These are phyloP conservation scores for Lordiphosa stackelbergi DNA, from an alignment of 1,140 invertebrate species.

Conservation along the genomic window DNA sequence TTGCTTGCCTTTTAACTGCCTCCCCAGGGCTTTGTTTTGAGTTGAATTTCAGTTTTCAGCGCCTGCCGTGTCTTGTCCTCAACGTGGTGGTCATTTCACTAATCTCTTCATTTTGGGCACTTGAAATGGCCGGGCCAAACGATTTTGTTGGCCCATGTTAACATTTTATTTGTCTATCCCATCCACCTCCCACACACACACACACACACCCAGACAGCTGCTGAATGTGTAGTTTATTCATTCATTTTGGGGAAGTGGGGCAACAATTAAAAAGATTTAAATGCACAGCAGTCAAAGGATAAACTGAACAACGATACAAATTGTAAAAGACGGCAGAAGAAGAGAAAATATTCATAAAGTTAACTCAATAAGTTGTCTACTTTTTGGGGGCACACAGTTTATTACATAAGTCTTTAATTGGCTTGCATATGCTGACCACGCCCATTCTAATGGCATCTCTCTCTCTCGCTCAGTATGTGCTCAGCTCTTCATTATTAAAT, in stretches of 20 bases:
- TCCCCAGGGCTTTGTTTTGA: conserved; percentile 38
- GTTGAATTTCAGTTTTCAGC: conserved; percentile 43
- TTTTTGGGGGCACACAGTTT: too few species aligned
- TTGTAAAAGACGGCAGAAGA: not conserved
- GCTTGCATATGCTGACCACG: too few species aligned
- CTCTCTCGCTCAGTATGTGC: too few species aligned
- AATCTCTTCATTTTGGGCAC: conserved; percentile 65
- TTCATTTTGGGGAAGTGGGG: conserved; percentile 8
- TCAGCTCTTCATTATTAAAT: too few species aligned
- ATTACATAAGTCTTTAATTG: too few species aligned
- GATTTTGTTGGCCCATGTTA: conserved; percentile 58
- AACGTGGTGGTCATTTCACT: conserved; percentile 57
- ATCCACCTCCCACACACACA: conserved; percentile 12
- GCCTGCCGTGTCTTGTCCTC: conserved; percentile 37
- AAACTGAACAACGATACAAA: too few species aligned
- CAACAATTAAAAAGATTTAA: conserved; percentile 69
- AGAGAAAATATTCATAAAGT: not conserved
- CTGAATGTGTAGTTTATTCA: conserved; percentile 54
- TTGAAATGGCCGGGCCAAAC: conserved; percentile 26
- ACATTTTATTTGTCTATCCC: conserved; percentile 66
- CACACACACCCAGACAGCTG: conserved; percentile 24
- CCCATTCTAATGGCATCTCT: too few species aligned
- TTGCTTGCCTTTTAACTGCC: conserved; percentile 29
- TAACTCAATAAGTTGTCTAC: too few species aligned
- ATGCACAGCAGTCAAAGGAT: conserved; percentile 57